Evolutionary conservation across 2,113 vertebrate species (phyloP).

Genomic region (Peromyscus polionotus): DNA sequence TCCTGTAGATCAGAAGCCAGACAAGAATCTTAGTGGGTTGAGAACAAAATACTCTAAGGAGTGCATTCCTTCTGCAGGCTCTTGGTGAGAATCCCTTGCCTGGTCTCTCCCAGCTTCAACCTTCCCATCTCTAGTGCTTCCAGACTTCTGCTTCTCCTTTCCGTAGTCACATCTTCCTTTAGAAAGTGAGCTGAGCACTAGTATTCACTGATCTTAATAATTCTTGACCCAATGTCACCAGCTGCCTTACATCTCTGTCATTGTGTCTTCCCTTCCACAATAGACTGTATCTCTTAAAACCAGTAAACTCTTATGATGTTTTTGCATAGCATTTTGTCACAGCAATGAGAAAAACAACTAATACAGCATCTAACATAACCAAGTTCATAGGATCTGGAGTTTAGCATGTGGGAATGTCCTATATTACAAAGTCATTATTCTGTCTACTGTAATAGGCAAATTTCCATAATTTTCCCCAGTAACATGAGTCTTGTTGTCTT

Average conservation of each 20-base stretch:
- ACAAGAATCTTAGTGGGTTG: background rate
- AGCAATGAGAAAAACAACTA: background rate
- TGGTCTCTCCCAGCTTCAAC: background rate
- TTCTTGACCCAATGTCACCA: background rate
- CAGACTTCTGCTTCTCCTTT: background rate
- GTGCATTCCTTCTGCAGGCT: background rate
- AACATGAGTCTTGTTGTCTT: background rate
- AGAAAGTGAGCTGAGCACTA: background rate
- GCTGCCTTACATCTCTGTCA: background rate
- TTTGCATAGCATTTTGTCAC: background rate
- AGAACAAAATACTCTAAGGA: background rate
- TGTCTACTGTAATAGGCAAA: background rate
- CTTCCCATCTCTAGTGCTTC: background rate
- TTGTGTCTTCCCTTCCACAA: background rate
- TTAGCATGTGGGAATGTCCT: background rate
- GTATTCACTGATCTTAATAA: background rate
- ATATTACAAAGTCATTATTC: background rate
- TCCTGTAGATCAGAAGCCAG: background rate
- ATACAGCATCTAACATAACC: background rate
- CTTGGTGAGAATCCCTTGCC: background rate
- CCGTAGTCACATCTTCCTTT: slow-evolving; percentile 1
- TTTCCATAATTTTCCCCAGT: background rate
- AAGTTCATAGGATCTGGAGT: background rate
- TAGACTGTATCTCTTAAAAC: background rate
- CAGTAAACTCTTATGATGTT: background rate